These are phyloP conservation scores for Hippocampus guttulatus DNA, from an alignment of 2,113 vertebrate genomes.

Conservation along the genomic window DNA sequence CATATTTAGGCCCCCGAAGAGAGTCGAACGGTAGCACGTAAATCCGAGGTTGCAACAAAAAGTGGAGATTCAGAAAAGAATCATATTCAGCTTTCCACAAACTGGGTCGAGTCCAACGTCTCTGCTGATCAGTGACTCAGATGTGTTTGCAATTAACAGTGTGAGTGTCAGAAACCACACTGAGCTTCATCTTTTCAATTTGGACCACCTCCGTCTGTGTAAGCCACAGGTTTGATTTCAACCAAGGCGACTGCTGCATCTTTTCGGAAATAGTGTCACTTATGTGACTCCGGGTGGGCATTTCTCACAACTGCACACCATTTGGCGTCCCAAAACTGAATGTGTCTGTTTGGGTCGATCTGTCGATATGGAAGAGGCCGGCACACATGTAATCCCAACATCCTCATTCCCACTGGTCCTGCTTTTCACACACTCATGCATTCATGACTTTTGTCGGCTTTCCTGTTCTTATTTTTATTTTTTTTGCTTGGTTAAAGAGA, in stretches of 20 bases:
- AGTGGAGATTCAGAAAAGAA: neutral
- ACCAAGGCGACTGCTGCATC: neutral
- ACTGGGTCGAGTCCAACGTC: neutral
- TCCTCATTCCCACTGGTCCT: neutral
- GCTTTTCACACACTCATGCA: neutral
- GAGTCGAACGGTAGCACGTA: neutral
- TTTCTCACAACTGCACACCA: neutral
- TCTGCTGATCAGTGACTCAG: slow-evolving; percentile 3
- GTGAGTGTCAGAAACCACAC: slow-evolving; percentile 2
- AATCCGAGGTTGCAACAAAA: neutral
- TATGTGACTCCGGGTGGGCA: neutral
- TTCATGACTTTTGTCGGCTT: neutral
- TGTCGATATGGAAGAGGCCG: neutral
- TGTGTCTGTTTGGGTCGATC: neutral
- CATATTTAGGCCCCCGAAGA: neutral
- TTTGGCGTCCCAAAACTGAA: neutral
- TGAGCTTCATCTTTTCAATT: slow-evolving; percentile 6
- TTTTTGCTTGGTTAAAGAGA: neutral
- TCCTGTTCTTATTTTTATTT: no score
- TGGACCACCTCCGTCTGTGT: neutral
- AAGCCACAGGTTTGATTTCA: neutral
- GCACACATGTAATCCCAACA: neutral
- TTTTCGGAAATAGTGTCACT: neutral
- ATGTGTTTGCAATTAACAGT: slow-evolving; percentile 6
- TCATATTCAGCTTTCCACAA: neutral